Conservation (phyloP, 2,113 vertebrate genomes). For the Plestiodon gilberti region DNA sequence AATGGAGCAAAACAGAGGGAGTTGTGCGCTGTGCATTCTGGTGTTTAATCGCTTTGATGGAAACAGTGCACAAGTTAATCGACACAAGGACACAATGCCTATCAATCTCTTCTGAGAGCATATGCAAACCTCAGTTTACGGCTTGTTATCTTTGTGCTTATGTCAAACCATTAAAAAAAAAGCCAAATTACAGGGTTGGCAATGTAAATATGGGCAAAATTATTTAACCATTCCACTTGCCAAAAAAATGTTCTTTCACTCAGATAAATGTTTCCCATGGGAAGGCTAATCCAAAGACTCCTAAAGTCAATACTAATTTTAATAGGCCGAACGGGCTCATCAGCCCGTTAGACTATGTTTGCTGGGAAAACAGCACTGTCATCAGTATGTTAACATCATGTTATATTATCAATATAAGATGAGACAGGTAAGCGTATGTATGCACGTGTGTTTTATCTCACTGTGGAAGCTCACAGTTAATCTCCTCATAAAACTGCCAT, state of each 20-base stretch:
- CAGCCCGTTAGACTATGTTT: not conserved
- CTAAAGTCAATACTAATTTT: conserved; percentile 43
- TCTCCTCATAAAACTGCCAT: not conserved
- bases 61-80: not conserved
- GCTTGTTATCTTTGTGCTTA: not conserved
- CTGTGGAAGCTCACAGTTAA: not conserved
- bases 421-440: not conserved
- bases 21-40: not conserved
- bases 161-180: not conserved
- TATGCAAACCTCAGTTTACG: not conserved
- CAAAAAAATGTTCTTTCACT: conserved; percentile 13
- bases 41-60: not conserved
- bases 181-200: not conserved
- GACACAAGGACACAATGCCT: not conserved
- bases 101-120: not conserved
- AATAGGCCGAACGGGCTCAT: not conserved
- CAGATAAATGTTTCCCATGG: conserved; percentile 60
- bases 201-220: conserved; percentile 12
- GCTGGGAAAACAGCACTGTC: accelerated
- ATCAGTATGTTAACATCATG: not conserved
- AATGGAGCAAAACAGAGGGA: conserved; percentile 41
- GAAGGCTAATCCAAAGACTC: conserved; percentile 25
- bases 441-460: not conserved
- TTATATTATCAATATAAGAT: not conserved
- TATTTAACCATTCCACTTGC: conserved; percentile 30